Evolutionary conservation across 2,888 invertebrate genomes (phyloP).

Genomic region (Drosophila ezoana): DNA sequence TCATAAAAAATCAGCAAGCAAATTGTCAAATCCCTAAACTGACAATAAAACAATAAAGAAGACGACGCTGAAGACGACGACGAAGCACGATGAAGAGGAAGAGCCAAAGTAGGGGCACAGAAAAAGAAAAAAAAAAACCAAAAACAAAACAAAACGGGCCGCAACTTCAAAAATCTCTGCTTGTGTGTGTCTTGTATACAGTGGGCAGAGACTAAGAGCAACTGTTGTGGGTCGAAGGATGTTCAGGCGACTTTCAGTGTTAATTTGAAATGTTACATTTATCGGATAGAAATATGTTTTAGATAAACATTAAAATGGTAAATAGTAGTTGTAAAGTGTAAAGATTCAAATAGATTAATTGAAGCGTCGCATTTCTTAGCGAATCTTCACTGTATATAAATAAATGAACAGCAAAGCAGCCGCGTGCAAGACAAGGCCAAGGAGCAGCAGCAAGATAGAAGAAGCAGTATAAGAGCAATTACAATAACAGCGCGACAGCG

Average conservation of each 20-base stretch:
- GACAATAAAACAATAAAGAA: constrained; percentile 82
- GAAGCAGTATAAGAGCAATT: constrained; percentile 18
- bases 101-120: constrained; percentile 25
- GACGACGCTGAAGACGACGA: constrained; percentile 55
- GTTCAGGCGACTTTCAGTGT: constrained; percentile 1
- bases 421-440: constrained; percentile 38
- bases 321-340: not conserved
- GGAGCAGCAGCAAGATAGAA: constrained; percentile 19
- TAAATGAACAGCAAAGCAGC: constrained; percentile 8
- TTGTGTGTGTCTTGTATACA: constrained; percentile 26
- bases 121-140: not conserved
- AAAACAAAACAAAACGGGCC: constrained; percentile 17
- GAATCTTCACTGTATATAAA: constrained; percentile 23
- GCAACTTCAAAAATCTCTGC: constrained; percentile 27
- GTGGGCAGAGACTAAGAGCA: constrained; percentile 21
- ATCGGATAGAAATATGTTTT: not conserved
- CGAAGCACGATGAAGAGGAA: constrained; percentile 22
- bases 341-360: not conserved
- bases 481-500: constrained; percentile 13
- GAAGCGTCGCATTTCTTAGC: not conserved
- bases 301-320: not conserved
- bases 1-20: constrained; percentile 81
- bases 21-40: constrained; percentile 81
- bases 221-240: constrained; percentile 21
- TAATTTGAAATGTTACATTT: constrained; percentile 2